These are phyloP conservation scores for Leptocoma aspasia DNA, from an alignment of 2,113 vertebrate species.

Conservation along the genomic window DNA sequence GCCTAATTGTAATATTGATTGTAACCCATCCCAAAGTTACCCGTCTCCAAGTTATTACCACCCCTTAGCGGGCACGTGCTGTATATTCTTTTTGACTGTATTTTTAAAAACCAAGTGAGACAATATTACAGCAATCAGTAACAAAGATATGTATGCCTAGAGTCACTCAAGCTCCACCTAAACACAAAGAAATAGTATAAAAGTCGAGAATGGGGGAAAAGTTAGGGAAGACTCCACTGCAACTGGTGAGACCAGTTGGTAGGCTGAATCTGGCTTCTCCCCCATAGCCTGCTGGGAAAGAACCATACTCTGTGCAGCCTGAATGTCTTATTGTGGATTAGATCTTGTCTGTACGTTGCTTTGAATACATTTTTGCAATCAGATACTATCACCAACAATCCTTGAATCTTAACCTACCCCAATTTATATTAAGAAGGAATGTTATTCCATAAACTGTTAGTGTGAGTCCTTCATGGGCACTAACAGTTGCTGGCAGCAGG, in stretches of 20 bases:
- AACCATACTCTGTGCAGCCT: not conserved
- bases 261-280: not conserved
- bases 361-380: not conserved
- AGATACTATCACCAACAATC: too few species aligned
- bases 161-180: not conserved
- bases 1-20: not conserved
- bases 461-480: not conserved
- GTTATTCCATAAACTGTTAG: not conserved
- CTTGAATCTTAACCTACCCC: not conserved
- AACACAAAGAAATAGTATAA: not conserved
- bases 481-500: not conserved
- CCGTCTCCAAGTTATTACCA: too few species aligned
- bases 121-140: not conserved
- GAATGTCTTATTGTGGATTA: not conserved
- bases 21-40: too few species aligned
- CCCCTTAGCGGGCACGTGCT: too few species aligned
- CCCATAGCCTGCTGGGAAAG: not conserved
- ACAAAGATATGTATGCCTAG: not conserved
- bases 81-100: not conserved
- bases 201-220: not conserved
- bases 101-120: not conserved
- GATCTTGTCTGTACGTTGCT: not conserved
- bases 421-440: not conserved
- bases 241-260: too few species aligned
- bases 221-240: too few species aligned